Conservation (phyloP, 2,797 vertebrate species). For the Halcyon leucocephala region DNA sequence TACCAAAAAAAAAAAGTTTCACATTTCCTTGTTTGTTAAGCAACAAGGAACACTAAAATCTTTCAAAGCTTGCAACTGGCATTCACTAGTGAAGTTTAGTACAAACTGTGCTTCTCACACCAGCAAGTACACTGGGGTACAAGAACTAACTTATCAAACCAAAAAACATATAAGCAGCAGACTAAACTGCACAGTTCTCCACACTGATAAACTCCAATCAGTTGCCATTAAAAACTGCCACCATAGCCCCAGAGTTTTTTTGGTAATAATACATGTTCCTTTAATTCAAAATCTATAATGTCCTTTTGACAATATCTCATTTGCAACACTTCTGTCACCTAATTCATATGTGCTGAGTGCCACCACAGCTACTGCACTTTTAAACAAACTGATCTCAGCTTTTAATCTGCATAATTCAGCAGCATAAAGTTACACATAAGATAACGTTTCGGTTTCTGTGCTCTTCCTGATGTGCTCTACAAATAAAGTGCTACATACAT, state of each 20-base stretch:
- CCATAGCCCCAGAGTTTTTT: neutral
- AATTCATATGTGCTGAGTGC: rapidly evolving
- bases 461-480: neutral
- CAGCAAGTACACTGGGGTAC: neutral
- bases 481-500: neutral
- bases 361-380: neutral
- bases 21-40: neutral
- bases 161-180: neutral
- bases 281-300: neutral
- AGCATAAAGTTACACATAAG: neutral
- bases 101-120: neutral
- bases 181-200: neutral
- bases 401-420: neutral
- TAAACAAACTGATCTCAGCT: neutral
- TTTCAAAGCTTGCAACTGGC: neutral
- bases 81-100: neutral
- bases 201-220: neutral
- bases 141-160: neutral
- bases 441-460: neutral
- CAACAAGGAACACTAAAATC: neutral
- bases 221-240: neutral
- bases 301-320: neutral
- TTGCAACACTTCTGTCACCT: neutral
- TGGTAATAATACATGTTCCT: neutral
- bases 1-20: neutral